Conservation (phyloP, 2,888 invertebrate species). For the Megalurothrips usitatus region DNA sequence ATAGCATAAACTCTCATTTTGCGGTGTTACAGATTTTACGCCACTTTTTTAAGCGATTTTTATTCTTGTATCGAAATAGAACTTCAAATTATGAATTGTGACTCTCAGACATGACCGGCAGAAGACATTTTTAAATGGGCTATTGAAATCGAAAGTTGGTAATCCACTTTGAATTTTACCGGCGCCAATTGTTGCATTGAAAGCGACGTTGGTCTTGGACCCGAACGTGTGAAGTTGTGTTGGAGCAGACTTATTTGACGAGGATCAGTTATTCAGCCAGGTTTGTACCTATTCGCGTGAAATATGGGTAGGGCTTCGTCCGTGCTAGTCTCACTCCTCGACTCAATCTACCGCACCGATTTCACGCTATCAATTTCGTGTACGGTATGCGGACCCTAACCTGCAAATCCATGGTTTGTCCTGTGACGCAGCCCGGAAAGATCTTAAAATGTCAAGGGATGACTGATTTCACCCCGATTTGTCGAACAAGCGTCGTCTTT, state of each 20-base stretch:
- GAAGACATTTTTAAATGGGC: not conserved
- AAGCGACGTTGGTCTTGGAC: not conserved
- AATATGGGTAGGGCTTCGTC: too few relatives aligned
- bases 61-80: too few relatives aligned
- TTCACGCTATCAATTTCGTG: not conserved
- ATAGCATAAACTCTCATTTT: not conserved
- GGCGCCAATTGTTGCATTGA: constrained; percentile 2
- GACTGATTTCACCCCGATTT: too few relatives aligned
- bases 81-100: too few relatives aligned
- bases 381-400: not conserved
- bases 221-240: not conserved
- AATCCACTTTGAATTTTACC: not conserved
- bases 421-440: too few relatives aligned
- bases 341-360: not conserved
- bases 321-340: not conserved
- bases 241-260: not conserved
- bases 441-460: too few relatives aligned
- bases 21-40: not conserved
- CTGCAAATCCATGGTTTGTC: not conserved
- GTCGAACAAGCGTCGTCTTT: too few relatives aligned
- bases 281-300: not conserved
- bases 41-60: too few relatives aligned
- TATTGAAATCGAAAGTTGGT: not conserved
- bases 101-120: too few relatives aligned
- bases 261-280: not conserved